Evolutionary conservation across 1,140 invertebrate genomes (phyloP).

Genomic region (Drosophila nebulosa): DNA sequence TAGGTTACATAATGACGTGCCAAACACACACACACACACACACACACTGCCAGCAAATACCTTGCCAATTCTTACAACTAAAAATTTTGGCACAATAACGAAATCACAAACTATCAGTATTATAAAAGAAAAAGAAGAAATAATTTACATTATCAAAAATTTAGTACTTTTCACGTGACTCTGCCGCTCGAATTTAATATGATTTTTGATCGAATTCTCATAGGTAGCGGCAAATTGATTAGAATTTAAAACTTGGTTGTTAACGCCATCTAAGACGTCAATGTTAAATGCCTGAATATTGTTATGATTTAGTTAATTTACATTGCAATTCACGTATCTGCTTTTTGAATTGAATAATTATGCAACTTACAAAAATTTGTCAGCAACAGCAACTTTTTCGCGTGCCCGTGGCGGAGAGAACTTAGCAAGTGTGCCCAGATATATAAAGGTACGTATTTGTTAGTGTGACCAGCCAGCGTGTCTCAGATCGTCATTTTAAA

Average conservation of each 20-base stretch:
- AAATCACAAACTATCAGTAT: not conserved
- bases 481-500: not conserved
- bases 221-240: not conserved
- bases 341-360: not conserved
- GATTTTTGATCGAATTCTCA: not conserved
- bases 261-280: not conserved
- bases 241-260: not conserved
- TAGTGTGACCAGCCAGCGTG: not conserved
- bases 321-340: not conserved
- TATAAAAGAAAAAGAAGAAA: no score
- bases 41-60: not conserved
- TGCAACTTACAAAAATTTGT: not conserved
- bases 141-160: not conserved
- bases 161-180: not conserved
- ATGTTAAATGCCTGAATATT: not conserved
- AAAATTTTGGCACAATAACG: not conserved
- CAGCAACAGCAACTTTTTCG: slow-evolving; percentile 1
- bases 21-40: not conserved
- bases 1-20: slow-evolving; percentile 71
- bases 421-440: not conserved
- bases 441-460: not conserved
- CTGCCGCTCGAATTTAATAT: not conserved
- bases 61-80: not conserved
- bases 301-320: not conserved
- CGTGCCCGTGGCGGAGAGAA: not conserved